Percentiles rank a stretch among this genome's conserved stretches.
Evolutionary conservation across 2,888 invertebrate species (phyloP).

Genomic region (Habroteleia sp.): DNA sequence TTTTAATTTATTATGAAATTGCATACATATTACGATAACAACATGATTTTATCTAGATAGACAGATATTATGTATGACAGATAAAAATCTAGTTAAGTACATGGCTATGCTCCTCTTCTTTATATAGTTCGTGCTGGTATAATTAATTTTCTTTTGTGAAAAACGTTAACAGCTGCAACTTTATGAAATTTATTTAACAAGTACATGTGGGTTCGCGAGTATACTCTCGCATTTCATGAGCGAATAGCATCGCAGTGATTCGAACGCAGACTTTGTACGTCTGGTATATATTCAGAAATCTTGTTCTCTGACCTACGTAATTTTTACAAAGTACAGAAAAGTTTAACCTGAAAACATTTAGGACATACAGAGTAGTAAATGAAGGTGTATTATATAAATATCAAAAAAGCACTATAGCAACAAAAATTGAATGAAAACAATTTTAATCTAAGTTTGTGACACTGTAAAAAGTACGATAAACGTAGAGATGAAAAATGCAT

Average conservation of each 20-base stretch:
- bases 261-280: slow-evolving; percentile 47
- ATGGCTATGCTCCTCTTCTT: slow-evolving; percentile 58
- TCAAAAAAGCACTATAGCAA: slow-evolving; percentile 33
- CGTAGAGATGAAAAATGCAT: too few relatives aligned
- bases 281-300: slow-evolving; percentile 58
- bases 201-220: slow-evolving; percentile 58
- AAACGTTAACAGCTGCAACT: slow-evolving; percentile 55
- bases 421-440: slow-evolving; percentile 44
- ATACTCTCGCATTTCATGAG: slow-evolving; percentile 53
- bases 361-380: slow-evolving; percentile 24
- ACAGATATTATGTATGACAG: slow-evolving; percentile 58
- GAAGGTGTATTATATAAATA: slow-evolving; percentile 30
- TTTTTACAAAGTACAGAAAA: slow-evolving; percentile 49
- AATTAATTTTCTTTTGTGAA: slow-evolving; percentile 63
- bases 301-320: slow-evolving; percentile 55
- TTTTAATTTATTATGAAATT: too few relatives aligned
- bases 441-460: slow-evolving; percentile 32
- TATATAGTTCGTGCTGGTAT: slow-evolving; percentile 61
- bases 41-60: slow-evolving; percentile 60
- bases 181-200: slow-evolving; percentile 61
- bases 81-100: slow-evolving; percentile 61
- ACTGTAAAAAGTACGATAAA: slow-evolving; percentile 17
- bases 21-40: slow-evolving; percentile 55
- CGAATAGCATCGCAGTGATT: slow-evolving; percentile 59
- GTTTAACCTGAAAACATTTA: slow-evolving; percentile 51